Evolutionary conservation across 2,113 vertebrate genomes (phyloP).

Genomic region (Megalops atlanticus): DNA sequence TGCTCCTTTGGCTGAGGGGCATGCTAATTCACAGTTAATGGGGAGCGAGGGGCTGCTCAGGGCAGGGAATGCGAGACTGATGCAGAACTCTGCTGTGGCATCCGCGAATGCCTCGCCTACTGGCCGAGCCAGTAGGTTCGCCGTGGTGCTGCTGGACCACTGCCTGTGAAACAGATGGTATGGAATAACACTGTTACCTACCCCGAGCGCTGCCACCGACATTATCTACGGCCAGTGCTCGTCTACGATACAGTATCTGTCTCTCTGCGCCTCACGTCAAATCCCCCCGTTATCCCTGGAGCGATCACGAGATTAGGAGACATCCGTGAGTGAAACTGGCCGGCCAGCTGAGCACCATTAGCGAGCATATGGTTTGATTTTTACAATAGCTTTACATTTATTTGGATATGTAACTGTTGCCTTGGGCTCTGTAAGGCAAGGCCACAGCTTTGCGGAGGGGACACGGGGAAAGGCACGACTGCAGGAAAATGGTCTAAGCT

Average conservation of each 20-base stretch:
- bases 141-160: slow-evolving; percentile 59
- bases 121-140: slow-evolving; percentile 51
- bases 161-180: slow-evolving; percentile 74
- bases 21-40: too few relatives aligned
- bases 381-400: slow-evolving; percentile 40
- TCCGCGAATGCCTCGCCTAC: slow-evolving; percentile 46
- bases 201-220: slow-evolving; percentile 56
- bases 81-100: too few relatives aligned
- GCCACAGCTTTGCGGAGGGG: slow-evolving; percentile 35
- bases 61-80: neutral
- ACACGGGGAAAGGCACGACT: slow-evolving; percentile 32
- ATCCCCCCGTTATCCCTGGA: slow-evolving; percentile 51
- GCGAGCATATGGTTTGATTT: slow-evolving; percentile 56
- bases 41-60: neutral
- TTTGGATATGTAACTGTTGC: slow-evolving; percentile 26
- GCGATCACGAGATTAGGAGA: slow-evolving; percentile 62
- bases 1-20: too few relatives aligned
- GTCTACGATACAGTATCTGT: slow-evolving; percentile 53
- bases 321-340: slow-evolving; percentile 60
- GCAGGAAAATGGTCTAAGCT: slow-evolving; percentile 25
- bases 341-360: slow-evolving; percentile 62
- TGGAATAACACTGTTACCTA: slow-evolving; percentile 66
- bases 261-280: slow-evolving; percentile 45
- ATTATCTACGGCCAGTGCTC: slow-evolving; percentile 54
- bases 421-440: slow-evolving; percentile 23